A percentile compares a stretch with the other conserved stretches of the same genome.
phyloP scores from a whole-genome alignment of 2,797 vertebrate species.

The Phrynocephalus vlangalii region DNA sequence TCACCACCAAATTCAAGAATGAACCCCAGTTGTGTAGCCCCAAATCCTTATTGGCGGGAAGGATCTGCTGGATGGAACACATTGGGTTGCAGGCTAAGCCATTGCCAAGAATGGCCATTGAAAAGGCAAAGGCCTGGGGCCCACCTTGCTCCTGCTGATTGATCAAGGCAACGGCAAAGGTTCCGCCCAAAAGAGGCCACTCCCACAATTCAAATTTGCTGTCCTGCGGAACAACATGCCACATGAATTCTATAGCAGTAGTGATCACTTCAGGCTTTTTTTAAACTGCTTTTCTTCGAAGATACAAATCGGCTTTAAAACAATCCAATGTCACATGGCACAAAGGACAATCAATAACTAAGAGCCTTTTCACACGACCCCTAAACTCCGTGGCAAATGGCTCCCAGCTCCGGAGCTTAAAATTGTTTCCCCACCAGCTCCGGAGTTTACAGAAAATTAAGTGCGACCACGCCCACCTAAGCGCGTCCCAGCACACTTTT shows the following conservation, averaged over 20 bases:
- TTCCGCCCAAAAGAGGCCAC: constrained; percentile 78
- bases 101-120: constrained; percentile 69
- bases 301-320: background rate
- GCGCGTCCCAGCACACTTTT: no score
- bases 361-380: no score
- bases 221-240: constrained; percentile 73
- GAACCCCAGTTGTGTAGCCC: constrained; percentile 78
- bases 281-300: no score
- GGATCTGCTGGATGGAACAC: constrained; percentile 85
- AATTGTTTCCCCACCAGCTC: no score
- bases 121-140: constrained; percentile 75
- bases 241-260: background rate
- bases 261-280: no score
- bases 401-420: no score
- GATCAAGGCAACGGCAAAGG: constrained; percentile 83
- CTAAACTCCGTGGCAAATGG: no score
- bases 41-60: constrained; percentile 82
- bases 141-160: constrained; percentile 88
- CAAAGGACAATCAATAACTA: background rate
- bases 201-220: constrained; percentile 89
- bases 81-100: constrained; percentile 82
- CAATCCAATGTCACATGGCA: background rate
- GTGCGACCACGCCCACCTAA: no score
- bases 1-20: constrained; percentile 76
- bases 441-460: no score